Percentiles rank a stretch among this genome's conserved stretches.
phyloP scores from a whole-genome alignment of 2,797 vertebrate genomes.

The Dipus sagitta region DNA sequence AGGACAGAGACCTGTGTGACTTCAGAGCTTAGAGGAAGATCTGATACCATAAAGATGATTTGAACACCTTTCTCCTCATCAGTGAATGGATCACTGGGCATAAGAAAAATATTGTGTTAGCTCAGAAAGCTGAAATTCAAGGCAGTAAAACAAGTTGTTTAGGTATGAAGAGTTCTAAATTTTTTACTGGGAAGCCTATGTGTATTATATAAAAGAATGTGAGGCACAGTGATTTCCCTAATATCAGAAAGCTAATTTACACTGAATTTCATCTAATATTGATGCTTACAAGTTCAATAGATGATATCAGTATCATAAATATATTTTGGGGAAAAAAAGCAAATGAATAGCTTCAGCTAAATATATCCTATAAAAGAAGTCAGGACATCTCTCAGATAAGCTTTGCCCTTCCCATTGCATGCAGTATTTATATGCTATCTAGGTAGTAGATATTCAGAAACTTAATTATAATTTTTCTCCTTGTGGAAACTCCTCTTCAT shows the following conservation, averaged over 20 bases:
- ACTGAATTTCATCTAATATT: slow-evolving; percentile 4
- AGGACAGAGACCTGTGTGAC: background rate
- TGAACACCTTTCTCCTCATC: background rate
- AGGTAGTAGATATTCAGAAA: slow-evolving; percentile 26
- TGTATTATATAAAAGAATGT: background rate
- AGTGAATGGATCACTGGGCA: background rate
- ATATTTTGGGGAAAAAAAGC: background rate
- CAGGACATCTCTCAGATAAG: background rate
- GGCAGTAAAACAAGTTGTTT: background rate
- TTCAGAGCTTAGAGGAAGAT: background rate
- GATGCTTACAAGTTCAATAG: background rate
- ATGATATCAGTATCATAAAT: background rate
- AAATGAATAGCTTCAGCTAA: background rate
- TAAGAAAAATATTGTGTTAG: background rate
- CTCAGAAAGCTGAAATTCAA: background rate
- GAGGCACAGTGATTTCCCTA: background rate
- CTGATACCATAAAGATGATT: slow-evolving; percentile 11
- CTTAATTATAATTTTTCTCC: slow-evolving; percentile 37
- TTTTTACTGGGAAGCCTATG: background rate
- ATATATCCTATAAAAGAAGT: background rate
- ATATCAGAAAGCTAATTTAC: background rate
- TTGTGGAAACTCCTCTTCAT: background rate
- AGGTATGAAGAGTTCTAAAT: background rate
- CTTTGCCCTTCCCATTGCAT: background rate
- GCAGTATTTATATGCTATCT: slow-evolving; percentile 28